Conservation (phyloP, 2,113 vertebrate genomes). For the Fregetta grallaria region DNA sequence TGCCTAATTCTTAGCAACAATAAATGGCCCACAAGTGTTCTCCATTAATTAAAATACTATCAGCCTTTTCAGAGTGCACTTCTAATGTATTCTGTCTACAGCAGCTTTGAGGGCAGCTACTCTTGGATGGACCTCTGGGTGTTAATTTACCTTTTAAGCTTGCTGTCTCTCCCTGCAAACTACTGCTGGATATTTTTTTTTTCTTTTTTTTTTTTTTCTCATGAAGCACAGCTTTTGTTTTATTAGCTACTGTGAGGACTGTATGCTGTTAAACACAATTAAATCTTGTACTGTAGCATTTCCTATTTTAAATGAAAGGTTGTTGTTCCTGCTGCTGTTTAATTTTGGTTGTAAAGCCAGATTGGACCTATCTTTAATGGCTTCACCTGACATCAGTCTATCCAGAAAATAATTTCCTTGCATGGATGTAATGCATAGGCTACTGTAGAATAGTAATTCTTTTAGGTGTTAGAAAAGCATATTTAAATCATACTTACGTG, state of each 20-base stretch:
- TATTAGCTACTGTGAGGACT: not conserved
- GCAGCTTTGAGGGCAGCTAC: not conserved
- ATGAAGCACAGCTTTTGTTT: not conserved
- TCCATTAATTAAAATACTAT: constrained; percentile 67
- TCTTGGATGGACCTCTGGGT: not conserved
- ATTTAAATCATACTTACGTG: constrained; percentile 59
- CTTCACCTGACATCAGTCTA: not conserved
- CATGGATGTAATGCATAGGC: not conserved
- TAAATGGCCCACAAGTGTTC: constrained; percentile 57
- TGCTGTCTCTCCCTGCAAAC: not conserved
- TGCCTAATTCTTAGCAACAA: constrained; percentile 64
- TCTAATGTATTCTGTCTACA: not conserved
- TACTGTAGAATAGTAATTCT: not conserved
- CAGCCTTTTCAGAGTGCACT: constrained; percentile 45
- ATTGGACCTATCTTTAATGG: not conserved
- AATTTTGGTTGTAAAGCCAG: not conserved
- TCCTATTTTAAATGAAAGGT: not conserved
- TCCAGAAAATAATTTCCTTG: constrained; percentile 11
- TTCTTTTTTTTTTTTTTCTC: not conserved
- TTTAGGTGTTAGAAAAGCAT: constrained; percentile 30
- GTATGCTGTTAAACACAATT: not conserved
- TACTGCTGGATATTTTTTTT: not conserved
- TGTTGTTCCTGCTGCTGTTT: not conserved
- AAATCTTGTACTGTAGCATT: not conserved
- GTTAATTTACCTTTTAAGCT: not conserved